Conservation (phyloP, 2,113 vertebrate genomes). For the Tachysurus fulvidraco region DNA sequence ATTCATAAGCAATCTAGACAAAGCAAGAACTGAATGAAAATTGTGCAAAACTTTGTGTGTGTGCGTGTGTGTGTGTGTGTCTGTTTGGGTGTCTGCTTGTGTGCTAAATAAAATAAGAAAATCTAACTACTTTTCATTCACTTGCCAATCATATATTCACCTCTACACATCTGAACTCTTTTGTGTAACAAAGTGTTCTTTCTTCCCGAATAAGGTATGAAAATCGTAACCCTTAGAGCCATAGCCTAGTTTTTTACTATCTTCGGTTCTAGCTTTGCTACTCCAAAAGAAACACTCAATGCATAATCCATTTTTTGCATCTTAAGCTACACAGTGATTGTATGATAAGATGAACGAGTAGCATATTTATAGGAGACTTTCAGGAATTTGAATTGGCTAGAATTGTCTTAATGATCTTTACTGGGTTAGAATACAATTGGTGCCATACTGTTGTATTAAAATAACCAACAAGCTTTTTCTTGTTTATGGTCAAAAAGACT, state of each 20-base stretch:
- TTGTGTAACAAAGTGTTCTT: not conserved
- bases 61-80: not conserved
- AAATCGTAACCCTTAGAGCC: not conserved
- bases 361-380: not conserved
- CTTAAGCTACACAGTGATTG: not conserved
- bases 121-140: constrained; percentile 19
- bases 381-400: not conserved
- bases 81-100: too few species aligned
- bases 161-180: not conserved
- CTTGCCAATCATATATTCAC: constrained; percentile 25
- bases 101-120: too few species aligned
- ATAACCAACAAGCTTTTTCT: not conserved
- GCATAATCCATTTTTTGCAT: not conserved
- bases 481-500: not conserved
- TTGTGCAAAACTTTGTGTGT: too few species aligned
- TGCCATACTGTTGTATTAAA: not conserved
- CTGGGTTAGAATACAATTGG: not conserved
- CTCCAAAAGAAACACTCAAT: not conserved
- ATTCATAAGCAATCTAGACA: constrained; percentile 21
- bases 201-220: not conserved
- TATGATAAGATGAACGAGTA: not conserved
- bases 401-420: not conserved
- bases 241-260: not conserved
- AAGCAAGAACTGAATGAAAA: not conserved
- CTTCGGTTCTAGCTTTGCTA: not conserved